Percentiles rank a stretch among this genome's conserved stretches.
These are phyloP conservation scores for Calosoma granatense DNA, from an alignment of 1,140 invertebrate species.

Conservation along the genomic window DNA sequence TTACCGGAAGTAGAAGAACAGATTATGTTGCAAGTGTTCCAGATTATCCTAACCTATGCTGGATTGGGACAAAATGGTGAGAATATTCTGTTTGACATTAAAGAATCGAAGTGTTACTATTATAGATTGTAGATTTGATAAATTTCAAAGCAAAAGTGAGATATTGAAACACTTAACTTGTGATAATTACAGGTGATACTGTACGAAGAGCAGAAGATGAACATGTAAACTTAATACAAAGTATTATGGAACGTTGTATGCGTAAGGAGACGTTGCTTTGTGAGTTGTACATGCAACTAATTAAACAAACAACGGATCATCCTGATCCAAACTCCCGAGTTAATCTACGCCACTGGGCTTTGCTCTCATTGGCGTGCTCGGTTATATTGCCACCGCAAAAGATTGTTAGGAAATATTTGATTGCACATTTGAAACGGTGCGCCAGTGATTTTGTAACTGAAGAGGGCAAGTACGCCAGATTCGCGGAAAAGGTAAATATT, in stretches of 20 bases:
- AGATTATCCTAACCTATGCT: constrained; percentile 66
- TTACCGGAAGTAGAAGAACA: constrained; percentile 82
- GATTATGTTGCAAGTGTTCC: constrained; percentile 68
- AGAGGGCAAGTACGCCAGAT: constrained; percentile 89
- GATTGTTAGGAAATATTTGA: constrained; percentile 75
- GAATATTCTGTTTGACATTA: neutral
- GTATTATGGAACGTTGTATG: constrained; percentile 82
- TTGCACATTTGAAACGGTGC: constrained; percentile 81
- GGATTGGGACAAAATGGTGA: constrained; percentile 66
- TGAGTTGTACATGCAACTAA: constrained; percentile 86
- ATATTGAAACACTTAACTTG: neutral
- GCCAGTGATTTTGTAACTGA: constrained; percentile 82
- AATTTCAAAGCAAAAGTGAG: too few relatives aligned
- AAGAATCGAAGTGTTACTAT: neutral
- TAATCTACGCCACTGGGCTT: constrained; percentile 84
- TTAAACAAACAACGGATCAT: constrained; percentile 87
- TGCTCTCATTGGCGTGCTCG: constrained; percentile 79
- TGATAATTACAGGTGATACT: constrained; percentile 24
- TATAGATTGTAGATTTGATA: too few relatives aligned
- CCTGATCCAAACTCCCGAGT: constrained; percentile 82
- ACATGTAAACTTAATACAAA: constrained; percentile 78
- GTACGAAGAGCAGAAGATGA: constrained; percentile 65
- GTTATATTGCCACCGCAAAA: constrained; percentile 78
- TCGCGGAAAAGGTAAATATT: constrained; percentile 75
- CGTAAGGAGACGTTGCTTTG: constrained; percentile 77